phyloP scores from a whole-genome alignment of 2,113 vertebrate species.

The Fulmarus glacialis region DNA sequence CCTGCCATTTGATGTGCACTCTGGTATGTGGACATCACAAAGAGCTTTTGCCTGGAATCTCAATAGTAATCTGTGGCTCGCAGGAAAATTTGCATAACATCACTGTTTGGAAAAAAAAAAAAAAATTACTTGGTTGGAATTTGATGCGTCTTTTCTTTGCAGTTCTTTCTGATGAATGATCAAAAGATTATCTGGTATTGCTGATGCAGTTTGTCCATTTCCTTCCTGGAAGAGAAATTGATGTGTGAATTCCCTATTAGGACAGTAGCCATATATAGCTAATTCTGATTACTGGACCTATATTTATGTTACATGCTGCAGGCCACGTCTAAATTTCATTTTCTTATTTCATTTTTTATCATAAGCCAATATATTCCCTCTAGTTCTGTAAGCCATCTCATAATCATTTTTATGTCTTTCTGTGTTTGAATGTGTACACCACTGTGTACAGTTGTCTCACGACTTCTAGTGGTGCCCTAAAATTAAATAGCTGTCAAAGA shows the following conservation, averaged over 20 bases:
- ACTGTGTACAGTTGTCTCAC: background rate
- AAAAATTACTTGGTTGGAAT: background rate
- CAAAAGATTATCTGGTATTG: background rate
- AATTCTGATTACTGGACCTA: background rate
- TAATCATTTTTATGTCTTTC: background rate
- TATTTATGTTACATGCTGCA: background rate
- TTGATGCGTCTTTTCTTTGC: background rate
- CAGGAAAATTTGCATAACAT: background rate
- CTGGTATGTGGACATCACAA: background rate
- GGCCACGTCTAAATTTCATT: background rate
- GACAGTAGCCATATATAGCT: background rate
- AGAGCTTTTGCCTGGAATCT: background rate
- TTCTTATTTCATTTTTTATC: background rate
- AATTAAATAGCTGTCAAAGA: background rate
- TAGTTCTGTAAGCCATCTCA: background rate
- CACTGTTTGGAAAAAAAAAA: background rate
- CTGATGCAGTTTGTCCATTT: background rate
- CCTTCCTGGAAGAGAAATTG: background rate
- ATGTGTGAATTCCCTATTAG: background rate
- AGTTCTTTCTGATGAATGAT: background rate
- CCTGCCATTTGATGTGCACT: background rate
- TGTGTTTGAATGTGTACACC: background rate
- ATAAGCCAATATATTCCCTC: background rate
- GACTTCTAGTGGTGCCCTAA: background rate
- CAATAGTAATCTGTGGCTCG: rapidly evolving